These are phyloP conservation scores for Danio kyathit DNA, from an alignment of 2,797 vertebrate species.

Conservation along the genomic window DNA sequence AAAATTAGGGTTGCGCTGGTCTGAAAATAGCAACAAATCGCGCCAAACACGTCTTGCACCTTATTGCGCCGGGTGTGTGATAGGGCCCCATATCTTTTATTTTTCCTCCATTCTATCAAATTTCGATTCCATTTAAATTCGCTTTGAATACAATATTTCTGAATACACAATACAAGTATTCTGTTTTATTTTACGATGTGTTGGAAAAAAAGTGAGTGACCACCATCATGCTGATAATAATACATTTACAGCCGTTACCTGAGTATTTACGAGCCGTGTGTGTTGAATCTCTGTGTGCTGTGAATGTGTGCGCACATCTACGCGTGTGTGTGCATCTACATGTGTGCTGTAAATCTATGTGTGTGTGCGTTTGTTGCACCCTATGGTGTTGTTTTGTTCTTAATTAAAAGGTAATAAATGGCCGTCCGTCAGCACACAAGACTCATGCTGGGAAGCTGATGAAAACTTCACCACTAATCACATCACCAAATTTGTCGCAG, in stretches of 20 bases:
- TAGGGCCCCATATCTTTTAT: too few species aligned
- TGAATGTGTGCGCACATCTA: too few species aligned
- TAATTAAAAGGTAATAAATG: constrained; percentile 58
- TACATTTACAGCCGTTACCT: background rate
- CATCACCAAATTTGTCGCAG: constrained; percentile 36
- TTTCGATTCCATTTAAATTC: background rate
- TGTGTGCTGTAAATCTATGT: background rate
- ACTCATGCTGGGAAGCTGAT: constrained; percentile 49
- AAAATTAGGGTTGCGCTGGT: too few species aligned
- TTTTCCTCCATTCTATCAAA: too few species aligned
- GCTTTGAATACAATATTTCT: background rate
- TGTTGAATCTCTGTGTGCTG: too few species aligned
- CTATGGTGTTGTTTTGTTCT: constrained; percentile 42
- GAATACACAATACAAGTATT: background rate
- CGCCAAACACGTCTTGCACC: too few species aligned
- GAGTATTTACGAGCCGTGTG: background rate
- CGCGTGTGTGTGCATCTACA: too few species aligned
- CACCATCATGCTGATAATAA: background rate
- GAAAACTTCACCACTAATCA: constrained; percentile 55
- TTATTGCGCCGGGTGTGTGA: too few species aligned
- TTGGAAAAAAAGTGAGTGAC: too few species aligned
- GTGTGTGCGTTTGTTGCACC: constrained; percentile 28
- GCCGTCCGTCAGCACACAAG: constrained; percentile 48
- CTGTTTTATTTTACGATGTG: background rate
- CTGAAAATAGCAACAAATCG: too few species aligned